Conservation (phyloP, 2,888 invertebrate genomes). For the Drosophila birchii region DNA sequence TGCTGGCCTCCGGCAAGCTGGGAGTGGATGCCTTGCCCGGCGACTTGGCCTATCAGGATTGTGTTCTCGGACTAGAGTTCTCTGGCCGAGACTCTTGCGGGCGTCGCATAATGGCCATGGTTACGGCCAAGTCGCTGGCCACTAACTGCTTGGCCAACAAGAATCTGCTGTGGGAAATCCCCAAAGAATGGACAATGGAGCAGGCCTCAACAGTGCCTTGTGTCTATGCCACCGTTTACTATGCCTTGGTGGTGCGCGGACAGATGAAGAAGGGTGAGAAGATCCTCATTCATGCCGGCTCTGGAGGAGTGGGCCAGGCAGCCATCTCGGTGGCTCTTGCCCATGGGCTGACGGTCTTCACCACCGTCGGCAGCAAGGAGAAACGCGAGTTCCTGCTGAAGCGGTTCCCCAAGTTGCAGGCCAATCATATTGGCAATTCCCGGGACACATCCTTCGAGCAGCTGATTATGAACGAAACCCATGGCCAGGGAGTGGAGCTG, state of each 20-base stretch:
- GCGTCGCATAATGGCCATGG: slow-evolving; percentile 95
- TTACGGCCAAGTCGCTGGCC: slow-evolving; percentile 95
- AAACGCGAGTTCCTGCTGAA: slow-evolving; percentile 95
- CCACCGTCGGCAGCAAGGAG: slow-evolving; percentile 95
- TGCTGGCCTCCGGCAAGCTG: slow-evolving; percentile 98
- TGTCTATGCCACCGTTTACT: slow-evolving; percentile 95
- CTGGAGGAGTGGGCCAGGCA: slow-evolving; percentile 98
- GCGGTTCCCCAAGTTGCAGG: slow-evolving; percentile 93
- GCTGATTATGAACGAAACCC: slow-evolving; percentile 92
- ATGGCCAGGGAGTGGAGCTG: slow-evolving; percentile 96
- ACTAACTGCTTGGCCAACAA: slow-evolving; percentile 94
- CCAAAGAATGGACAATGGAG: slow-evolving; percentile 93
- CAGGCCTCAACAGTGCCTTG: slow-evolving; percentile 97
- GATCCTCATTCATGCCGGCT: slow-evolving; percentile 96
- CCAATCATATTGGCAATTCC: slow-evolving; percentile 94
- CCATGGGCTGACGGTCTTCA: slow-evolving; percentile 94
- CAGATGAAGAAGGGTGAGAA: slow-evolving; percentile 92
- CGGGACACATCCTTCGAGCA: slow-evolving; percentile 96
- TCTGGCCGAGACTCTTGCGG: slow-evolving; percentile 92
- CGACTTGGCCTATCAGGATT: slow-evolving; percentile 93
- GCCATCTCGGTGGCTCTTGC: slow-evolving; percentile 97
- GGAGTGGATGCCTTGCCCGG: slow-evolving; percentile 98
- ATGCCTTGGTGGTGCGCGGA: slow-evolving; percentile 96
- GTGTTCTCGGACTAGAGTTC: slow-evolving; percentile 97
- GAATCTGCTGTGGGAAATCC: slow-evolving; percentile 94